Evolutionary conservation across 2,888 invertebrate species (phyloP), one percentile per base, ranked within the genome.

Genomic region (Cheilosia vulpina): DNA sequence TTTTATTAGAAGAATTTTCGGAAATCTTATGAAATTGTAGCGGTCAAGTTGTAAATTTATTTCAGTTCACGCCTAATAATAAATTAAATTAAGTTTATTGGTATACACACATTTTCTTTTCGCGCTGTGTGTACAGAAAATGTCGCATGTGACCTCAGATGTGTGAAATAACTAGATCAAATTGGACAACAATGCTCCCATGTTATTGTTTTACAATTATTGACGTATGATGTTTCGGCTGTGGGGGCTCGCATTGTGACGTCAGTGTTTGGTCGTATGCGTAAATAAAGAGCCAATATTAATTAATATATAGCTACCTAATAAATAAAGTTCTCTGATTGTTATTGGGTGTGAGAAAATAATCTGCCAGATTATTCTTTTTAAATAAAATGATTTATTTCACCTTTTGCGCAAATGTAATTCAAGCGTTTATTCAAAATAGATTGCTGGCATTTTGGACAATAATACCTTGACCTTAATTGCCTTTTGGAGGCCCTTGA

Each of bases 11-110:
- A 1, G 53, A 53, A 41, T 66, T 27, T 21, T 45, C 2, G 24
- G n/a, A 66, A 66, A 52, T 53, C n/a, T 52, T 52, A 34, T 9
- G 6, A 31, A 31, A 31, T 65, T 65, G 21, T 65, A 52, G 65
- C 34, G 31, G 7, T 7, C 31, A 34, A 34, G 2, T 9, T 34
- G 31, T 34, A 9, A 34, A 38, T 38, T 38, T 38, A 38, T 38
- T 52, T 52, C 27, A n/a, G 65, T 41, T 38, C 52, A 38, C 6
- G 6, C 6, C n/a, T 24, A 19, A 13, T 21, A 19, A 50, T 63
- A 63, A 34, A 63, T 63, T 47, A 34, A 13, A 34, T 34, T 47
- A 0, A 43, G 3, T n/a, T 43, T 15, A 43, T 43, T 43, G n/a
- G 6, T n/a, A 43, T 43, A 43, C 15, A 3, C 15, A 3, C 3